Base-by-base conservation (phyloP, 1,140 invertebrate species). In the Neodiprion pinetum region DNA sequence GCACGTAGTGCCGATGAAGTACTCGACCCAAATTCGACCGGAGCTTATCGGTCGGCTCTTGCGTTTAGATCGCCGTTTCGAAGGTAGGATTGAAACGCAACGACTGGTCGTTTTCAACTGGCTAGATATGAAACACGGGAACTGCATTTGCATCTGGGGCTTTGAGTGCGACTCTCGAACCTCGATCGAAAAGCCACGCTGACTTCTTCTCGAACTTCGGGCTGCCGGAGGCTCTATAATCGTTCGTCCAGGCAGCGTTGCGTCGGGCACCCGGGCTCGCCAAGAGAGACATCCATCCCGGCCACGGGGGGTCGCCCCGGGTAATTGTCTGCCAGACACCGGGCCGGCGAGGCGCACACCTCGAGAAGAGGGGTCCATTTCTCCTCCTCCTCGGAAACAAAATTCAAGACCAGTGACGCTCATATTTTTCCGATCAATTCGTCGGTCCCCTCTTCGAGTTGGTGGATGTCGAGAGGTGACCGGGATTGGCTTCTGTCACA, bases 271-370 rank as follows among this genome's bases (percentile, higher is more conserved):
- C 53, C 53, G 53, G 3, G 5, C n/a, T 61, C 53, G n/a, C 53
- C 81, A 80, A 85, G 82, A 84, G 82, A 85, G 83, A 86, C 82
- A 86, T 86, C 83, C 82, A 85, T 86, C 83, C 80, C 79, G 82
- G 79, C 84, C 81, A 79, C 84, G 78, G 84, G 83, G 82, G 82
- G 84, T 85, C 84, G 53, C 79, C 76, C 74, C 77, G 76, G 84
- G 82, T 85, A 86, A 86, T 86, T 85, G 84, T 86, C 84, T 84
- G 83, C 82, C 80, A 81, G 79, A 84, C 79, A 82, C 76, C 81
- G 78, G 75, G 80, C 83, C 80, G 82, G 85, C 80, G 61, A 53
- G 48, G 53, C 53, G 53, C 76, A 70, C 47, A 67, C 67, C 67
- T 74, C 47, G 28, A 40, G 28, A 40, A 40, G 28, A 40, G 28